These are phyloP conservation scores for Enoplosus armatus DNA, from an alignment of 2,797 vertebrate species.

Conservation along the genomic window DNA sequence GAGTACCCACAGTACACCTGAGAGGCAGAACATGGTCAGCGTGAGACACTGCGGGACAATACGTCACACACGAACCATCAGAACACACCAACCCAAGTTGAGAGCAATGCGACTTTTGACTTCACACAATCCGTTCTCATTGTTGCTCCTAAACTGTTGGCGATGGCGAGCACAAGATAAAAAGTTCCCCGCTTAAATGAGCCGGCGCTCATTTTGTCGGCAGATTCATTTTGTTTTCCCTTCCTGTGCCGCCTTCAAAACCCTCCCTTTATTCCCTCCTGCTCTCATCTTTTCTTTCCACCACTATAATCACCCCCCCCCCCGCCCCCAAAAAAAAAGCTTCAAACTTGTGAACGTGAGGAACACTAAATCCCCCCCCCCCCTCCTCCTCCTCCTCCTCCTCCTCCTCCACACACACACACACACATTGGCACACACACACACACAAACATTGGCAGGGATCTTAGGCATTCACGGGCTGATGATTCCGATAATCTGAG, in stretches of 20 bases:
- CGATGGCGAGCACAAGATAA: conserved; percentile 34
- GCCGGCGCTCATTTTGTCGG: conserved; percentile 41
- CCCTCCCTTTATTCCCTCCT: conserved; percentile 48
- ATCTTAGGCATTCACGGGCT: conserved; percentile 80
- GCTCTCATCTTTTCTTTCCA: conserved; percentile 66
- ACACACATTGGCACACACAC: conserved; percentile 27
- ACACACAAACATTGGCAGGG: conserved; percentile 58
- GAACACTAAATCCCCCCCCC: conserved; percentile 63
- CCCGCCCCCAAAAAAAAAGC: too few relatives aligned
- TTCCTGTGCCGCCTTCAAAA: conserved; percentile 45
- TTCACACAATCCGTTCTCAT: conserved; percentile 8
- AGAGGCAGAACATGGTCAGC: conserved; percentile 14
- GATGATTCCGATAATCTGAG: conserved; percentile 85
- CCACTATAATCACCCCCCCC: conserved; percentile 64
- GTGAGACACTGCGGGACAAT: background rate
- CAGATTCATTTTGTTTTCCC: conserved; percentile 52
- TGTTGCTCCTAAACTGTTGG: conserved; percentile 23
- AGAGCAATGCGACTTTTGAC: conserved; percentile 6
- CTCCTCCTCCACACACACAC: background rate
- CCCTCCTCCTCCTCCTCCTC: background rate
- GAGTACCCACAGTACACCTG: background rate
- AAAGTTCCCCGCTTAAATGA: conserved; percentile 40
- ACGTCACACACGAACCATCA: conserved; percentile 13
- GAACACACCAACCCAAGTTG: background rate
- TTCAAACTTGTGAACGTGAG: conserved; percentile 72